Evolutionary conservation across 2,797 vertebrate species (phyloP).

Genomic region (Scolopax rusticola): DNA sequence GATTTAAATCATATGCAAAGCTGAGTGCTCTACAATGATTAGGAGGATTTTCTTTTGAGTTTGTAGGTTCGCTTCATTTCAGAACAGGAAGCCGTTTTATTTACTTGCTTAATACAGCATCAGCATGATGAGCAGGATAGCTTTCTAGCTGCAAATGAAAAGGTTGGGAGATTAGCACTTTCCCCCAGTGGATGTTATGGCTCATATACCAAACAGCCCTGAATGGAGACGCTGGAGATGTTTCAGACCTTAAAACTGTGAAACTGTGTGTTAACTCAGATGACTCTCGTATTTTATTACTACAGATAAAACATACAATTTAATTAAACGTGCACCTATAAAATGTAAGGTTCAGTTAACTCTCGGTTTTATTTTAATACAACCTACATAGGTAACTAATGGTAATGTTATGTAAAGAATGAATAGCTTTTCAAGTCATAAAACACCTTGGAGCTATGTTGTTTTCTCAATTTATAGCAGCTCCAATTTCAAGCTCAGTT

Average conservation of each 20-base stretch:
- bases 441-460: not conserved
- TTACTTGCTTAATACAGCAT: constrained; percentile 10
- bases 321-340: constrained; percentile 38
- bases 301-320: constrained; percentile 45
- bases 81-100: constrained; percentile 3
- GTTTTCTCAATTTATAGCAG: constrained; percentile 1
- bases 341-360: constrained; percentile 42
- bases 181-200: not conserved
- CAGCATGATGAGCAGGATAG: not conserved
- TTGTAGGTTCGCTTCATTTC: not conserved
- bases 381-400: constrained; percentile 30
- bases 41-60: not conserved
- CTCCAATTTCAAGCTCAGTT: not conserved
- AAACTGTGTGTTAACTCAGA: constrained; percentile 15
- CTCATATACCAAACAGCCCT: constrained; percentile 35
- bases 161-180: constrained; percentile 3
- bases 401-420: constrained; percentile 17
- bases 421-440: constrained; percentile 31
- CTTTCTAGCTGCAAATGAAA: constrained; percentile 18
- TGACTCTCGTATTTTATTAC: constrained; percentile 31
- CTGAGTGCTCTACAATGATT: not conserved
- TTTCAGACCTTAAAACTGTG: constrained; percentile 48
- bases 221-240: not conserved
- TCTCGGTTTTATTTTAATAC: constrained; percentile 34
- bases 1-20: constrained; percentile 6